Evolutionary conservation across 2,888 invertebrate species (phyloP).

Genomic region (Beris morrisii): DNA sequence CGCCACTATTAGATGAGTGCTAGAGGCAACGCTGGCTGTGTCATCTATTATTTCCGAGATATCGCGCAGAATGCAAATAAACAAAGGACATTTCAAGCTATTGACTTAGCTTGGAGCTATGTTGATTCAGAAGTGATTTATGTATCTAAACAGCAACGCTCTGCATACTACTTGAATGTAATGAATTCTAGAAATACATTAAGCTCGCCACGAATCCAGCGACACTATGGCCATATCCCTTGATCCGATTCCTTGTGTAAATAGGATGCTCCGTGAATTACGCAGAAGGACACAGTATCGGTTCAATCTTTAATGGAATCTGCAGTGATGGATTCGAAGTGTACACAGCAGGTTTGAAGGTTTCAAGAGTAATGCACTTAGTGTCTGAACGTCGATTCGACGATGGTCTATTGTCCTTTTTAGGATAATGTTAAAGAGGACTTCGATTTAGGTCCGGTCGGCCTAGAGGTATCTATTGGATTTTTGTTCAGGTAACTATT

Average conservation of each 20-base stretch:
- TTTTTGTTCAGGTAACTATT: too few relatives aligned
- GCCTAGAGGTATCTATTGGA: too few relatives aligned
- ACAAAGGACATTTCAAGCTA: slow-evolving; percentile 23
- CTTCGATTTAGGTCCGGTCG: too few relatives aligned
- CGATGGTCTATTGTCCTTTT: too few relatives aligned
- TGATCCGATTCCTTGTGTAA: slow-evolving; percentile 4
- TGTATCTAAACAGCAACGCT: slow-evolving; percentile 11
- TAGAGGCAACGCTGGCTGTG: too few relatives aligned
- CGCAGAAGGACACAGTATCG: slow-evolving; percentile 8
- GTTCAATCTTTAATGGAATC: slow-evolving; percentile 5
- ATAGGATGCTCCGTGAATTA: background rate
- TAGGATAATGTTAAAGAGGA: too few relatives aligned
- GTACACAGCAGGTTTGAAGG: too few relatives aligned
- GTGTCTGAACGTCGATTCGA: too few relatives aligned
- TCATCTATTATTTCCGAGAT: background rate
- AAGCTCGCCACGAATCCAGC: slow-evolving; percentile 12
- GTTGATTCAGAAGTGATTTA: slow-evolving; percentile 25
- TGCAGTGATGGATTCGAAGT: slow-evolving; percentile 1
- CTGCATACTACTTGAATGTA: slow-evolving; percentile 6
- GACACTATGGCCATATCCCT: background rate
- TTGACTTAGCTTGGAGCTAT: slow-evolving; percentile 15
- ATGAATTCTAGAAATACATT: slow-evolving; percentile 8
- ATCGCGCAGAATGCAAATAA: too few relatives aligned
- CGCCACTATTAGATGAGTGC: too few relatives aligned
- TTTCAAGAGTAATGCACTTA: too few relatives aligned